These are phyloP conservation scores for Trinorchestia longiramus DNA, from an alignment of 1,140 invertebrate species.

Conservation along the genomic window DNA sequence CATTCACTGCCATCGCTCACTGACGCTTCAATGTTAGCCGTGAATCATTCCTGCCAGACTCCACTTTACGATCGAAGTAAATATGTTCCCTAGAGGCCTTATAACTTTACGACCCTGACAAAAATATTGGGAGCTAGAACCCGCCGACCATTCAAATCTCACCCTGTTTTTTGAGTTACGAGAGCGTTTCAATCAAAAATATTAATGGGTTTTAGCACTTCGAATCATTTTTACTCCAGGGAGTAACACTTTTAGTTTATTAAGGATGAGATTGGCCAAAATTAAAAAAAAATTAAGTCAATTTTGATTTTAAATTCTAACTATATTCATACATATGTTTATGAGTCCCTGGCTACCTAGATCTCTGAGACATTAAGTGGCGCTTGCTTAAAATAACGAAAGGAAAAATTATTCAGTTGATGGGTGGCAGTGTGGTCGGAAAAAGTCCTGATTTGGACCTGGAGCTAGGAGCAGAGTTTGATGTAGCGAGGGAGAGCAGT, in stretches of 20 bases:
- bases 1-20: background rate
- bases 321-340: background rate
- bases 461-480: too few relatives aligned
- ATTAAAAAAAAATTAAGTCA: background rate
- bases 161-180: background rate
- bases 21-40: background rate
- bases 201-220: slow-evolving; percentile 12
- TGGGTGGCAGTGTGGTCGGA: background rate
- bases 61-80: slow-evolving; percentile 46
- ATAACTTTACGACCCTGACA: background rate
- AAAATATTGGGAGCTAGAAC: slow-evolving; percentile 38
- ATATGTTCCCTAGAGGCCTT: slow-evolving; percentile 16
- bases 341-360: background rate
- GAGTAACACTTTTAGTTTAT: background rate
- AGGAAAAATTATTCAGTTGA: background rate
- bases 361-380: background rate
- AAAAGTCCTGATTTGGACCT: too few relatives aligned
- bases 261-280: background rate
- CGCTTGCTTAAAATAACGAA: background rate
- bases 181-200: slow-evolving; percentile 10
- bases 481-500: too few relatives aligned
- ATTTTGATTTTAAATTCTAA: background rate
- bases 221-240: background rate
- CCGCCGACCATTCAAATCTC: slow-evolving; percentile 38
- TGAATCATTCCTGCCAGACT: background rate